These are phyloP conservation scores for Lophochroa leadbeateri DNA, from an alignment of 2,113 vertebrate genomes.

Conservation along the genomic window DNA sequence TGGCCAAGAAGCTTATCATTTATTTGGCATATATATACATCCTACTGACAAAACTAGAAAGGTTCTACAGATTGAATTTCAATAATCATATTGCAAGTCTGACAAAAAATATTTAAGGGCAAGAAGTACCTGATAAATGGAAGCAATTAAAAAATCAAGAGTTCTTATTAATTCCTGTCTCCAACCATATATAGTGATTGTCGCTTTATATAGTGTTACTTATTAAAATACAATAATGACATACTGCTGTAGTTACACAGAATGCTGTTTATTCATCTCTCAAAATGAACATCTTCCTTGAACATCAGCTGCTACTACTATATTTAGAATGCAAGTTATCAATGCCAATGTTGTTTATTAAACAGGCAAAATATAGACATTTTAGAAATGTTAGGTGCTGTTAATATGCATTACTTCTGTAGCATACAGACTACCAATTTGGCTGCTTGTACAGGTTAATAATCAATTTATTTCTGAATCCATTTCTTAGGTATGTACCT, in stretches of 20 bases:
- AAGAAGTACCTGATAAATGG: not conserved
- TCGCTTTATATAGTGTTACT: slow-evolving; percentile 15
- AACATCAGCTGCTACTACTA: not conserved
- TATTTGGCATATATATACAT: not conserved
- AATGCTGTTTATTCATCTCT: not conserved
- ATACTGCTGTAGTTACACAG: not conserved
- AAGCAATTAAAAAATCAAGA: slow-evolving; percentile 4
- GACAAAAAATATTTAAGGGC: not conserved
- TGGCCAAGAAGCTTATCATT: not conserved
- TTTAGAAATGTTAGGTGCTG: not conserved
- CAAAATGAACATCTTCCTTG: not conserved
- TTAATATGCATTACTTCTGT: not conserved
- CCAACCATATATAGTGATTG: not conserved
- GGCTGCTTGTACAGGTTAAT: not conserved
- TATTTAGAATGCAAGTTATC: not conserved
- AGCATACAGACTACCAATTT: not conserved
- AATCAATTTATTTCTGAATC: not conserved
- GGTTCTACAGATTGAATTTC: not conserved
- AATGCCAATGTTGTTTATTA: not conserved
- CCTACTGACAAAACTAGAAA: not conserved
- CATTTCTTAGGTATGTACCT: not conserved
- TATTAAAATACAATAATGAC: not conserved
- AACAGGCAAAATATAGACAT: slow-evolving; percentile 15
- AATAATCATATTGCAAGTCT: not conserved
- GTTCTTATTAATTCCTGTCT: not conserved